These are phyloP conservation scores for Lophotriccus pileatus DNA, from an alignment of 2,797 vertebrate species.

Conservation along the genomic window DNA sequence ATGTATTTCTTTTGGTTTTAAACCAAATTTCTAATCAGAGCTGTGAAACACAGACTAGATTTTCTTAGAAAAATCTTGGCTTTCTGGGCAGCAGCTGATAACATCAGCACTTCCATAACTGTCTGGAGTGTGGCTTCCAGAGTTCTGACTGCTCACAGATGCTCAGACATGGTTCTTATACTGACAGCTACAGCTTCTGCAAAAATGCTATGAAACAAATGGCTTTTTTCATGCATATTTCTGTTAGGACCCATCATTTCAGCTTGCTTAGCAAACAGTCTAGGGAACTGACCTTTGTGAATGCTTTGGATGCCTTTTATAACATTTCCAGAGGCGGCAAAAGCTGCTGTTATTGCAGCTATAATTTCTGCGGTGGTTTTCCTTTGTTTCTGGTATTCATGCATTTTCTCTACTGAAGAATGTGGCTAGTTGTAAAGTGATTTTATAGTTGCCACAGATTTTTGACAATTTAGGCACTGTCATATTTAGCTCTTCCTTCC, in stretches of 20 bases:
- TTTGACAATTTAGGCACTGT: neutral
- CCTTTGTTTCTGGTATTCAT: slow-evolving; percentile 5
- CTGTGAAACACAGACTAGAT: neutral
- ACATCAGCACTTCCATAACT: neutral
- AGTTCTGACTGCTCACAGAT: neutral
- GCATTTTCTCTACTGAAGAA: neutral
- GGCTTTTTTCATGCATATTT: neutral
- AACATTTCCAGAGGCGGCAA: slow-evolving; percentile 10
- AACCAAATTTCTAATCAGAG: neutral
- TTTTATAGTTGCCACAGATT: neutral
- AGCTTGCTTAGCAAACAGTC: neutral
- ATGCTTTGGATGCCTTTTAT: slow-evolving; percentile 39
- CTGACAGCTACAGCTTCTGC: neutral
- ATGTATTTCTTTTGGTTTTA: neutral
- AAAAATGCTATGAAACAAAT: neutral
- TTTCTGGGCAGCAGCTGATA: neutral
- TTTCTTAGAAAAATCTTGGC: neutral
- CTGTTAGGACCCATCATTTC: neutral
- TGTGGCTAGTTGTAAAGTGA: neutral
- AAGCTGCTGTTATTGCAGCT: slow-evolving; percentile 13
- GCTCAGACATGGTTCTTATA: neutral
- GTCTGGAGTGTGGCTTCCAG: neutral
- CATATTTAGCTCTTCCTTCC: neutral
- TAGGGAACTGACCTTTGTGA: slow-evolving; percentile 38
- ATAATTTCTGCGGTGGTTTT: neutral